Evolutionary conservation across 2,797 vertebrate genomes (phyloP).

Genomic region (Tauraco hartlaubi): DNA sequence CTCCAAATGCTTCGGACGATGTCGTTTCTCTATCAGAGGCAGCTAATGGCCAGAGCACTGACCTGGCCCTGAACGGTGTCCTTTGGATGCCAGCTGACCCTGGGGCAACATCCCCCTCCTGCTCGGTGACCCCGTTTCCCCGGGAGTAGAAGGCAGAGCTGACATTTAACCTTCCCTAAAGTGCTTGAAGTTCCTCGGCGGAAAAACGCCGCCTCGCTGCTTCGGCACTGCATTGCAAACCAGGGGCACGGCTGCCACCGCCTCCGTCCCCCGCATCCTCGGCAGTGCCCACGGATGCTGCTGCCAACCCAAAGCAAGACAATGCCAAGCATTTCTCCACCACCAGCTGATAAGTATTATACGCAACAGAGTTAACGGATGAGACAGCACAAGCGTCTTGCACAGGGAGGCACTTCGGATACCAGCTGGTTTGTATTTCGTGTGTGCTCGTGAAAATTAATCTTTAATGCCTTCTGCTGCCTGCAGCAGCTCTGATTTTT

Average conservation of each 20-base stretch:
- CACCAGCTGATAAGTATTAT: accelerated
- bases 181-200: neutral
- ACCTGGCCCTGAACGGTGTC: neutral
- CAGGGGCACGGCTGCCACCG: neutral
- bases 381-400: neutral
- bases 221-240: neutral
- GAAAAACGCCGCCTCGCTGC: neutral
- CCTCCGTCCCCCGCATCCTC: neutral
- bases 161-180: conserved; percentile 24
- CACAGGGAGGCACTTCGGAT: neutral
- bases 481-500: neutral
- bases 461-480: neutral
- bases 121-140: neutral
- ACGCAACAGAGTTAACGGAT: neutral
- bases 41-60: neutral
- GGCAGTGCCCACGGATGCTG: neutral
- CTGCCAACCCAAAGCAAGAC: neutral
- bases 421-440: neutral
- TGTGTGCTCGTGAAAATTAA: neutral
- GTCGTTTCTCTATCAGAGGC: neutral
- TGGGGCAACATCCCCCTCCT: neutral
- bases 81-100: neutral
- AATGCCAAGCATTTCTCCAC: accelerated
- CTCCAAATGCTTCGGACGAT: neutral
- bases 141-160: neutral